Percentiles rank a stretch among this genome's conserved stretches.
phyloP scores from a whole-genome alignment of 2,113 vertebrate species.

The Globicephala melas region DNA sequence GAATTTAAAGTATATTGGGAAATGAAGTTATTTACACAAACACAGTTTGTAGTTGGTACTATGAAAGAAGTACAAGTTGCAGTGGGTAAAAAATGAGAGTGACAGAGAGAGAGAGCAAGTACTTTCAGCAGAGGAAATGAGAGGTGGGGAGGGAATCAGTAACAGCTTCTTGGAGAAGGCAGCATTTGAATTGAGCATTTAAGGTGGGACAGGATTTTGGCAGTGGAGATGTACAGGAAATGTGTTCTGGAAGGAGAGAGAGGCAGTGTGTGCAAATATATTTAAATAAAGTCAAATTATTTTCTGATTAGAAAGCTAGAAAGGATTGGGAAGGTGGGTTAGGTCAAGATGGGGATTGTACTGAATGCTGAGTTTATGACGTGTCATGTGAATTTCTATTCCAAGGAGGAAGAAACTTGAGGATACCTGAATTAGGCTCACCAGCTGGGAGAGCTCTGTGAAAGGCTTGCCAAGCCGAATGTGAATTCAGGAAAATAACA shows the following conservation, averaged over 20 bases:
- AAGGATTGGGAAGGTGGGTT: background rate
- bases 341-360: background rate
- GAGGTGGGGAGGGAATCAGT: background rate
- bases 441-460: conserved; percentile 62
- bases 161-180: background rate
- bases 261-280: background rate
- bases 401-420: conserved; percentile 15
- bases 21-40: conserved; percentile 11
- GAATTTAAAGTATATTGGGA: background rate
- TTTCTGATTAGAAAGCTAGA: conserved; percentile 1
- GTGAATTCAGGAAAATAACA: conserved; percentile 76
- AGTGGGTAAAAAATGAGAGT: background rate
- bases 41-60: background rate
- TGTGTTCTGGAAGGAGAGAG: background rate
- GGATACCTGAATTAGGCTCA: conserved; percentile 51
- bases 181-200: background rate
- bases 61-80: background rate
- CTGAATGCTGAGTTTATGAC: background rate
- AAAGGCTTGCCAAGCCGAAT: conserved; percentile 74
- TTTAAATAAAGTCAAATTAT: background rate
- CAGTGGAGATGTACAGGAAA: background rate
- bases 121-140: background rate
- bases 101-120: background rate
- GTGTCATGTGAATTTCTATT: background rate
- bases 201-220: conserved; percentile 16